phyloP scores from a whole-genome alignment of 2,888 invertebrate genomes.

The Masnerella sp. region DNA sequence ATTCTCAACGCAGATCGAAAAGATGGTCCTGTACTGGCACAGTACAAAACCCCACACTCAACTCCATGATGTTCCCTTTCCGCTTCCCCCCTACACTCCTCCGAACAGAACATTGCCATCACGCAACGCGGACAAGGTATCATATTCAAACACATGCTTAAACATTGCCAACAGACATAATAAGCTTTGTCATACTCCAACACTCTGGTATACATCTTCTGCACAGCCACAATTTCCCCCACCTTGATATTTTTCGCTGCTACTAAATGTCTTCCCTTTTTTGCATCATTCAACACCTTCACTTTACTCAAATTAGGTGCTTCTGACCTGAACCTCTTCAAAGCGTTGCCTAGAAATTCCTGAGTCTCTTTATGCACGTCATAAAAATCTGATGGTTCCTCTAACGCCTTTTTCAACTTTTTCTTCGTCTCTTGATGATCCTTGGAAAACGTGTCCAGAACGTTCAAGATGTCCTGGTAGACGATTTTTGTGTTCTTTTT shows the following conservation, averaged over 20 bases:
- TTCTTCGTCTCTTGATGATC: too few relatives aligned
- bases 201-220: slow-evolving; percentile 85
- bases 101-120: slow-evolving; percentile 83
- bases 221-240: slow-evolving; percentile 87
- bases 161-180: slow-evolving; percentile 84
- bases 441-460: slow-evolving; percentile 1
- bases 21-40: slow-evolving; percentile 82
- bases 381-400: too few relatives aligned
- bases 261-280: slow-evolving; percentile 84
- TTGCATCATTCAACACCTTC: slow-evolving; percentile 78
- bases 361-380: too few relatives aligned
- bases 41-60: slow-evolving; percentile 84
- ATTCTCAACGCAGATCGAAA: too few relatives aligned
- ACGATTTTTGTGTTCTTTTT: too few relatives aligned
- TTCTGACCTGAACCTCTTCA: slow-evolving; percentile 5
- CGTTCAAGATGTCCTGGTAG: too few relatives aligned
- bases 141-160: slow-evolving; percentile 80
- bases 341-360: too few relatives aligned
- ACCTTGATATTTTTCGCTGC: slow-evolving; percentile 83
- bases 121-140: slow-evolving; percentile 83
- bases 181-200: slow-evolving; percentile 79
- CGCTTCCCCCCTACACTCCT: slow-evolving; percentile 82
- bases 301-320: slow-evolving; percentile 4
- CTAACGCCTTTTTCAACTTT: too few relatives aligned
- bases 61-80: slow-evolving; percentile 79